Percentiles rank a stretch among this genome's conserved stretches.
Evolutionary conservation across 2,113 vertebrate genomes (phyloP).

Genomic region (Nestor notabilis): DNA sequence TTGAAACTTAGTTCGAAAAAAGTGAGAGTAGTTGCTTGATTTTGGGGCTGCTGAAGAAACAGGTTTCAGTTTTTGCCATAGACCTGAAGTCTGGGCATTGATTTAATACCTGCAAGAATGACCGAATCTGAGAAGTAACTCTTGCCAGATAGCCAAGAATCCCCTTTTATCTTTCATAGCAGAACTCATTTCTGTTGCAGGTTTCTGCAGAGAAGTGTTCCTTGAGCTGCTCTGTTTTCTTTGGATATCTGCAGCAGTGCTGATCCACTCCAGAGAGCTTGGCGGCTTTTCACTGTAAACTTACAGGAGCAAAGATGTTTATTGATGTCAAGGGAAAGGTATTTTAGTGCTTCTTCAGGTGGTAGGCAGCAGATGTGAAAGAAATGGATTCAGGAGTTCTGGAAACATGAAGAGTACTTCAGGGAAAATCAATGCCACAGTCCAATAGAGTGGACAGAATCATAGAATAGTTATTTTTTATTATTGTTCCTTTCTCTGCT

Average conservation of each 20-base stretch:
- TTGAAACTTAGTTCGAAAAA: background rate
- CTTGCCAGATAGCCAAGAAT: background rate
- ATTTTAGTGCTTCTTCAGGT: background rate
- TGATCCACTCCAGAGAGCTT: background rate
- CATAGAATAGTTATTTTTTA: background rate
- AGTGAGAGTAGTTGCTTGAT: background rate
- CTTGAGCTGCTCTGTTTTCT: background rate
- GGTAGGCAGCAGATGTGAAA: background rate
- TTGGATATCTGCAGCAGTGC: background rate
- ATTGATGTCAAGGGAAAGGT: background rate
- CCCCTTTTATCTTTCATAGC: background rate
- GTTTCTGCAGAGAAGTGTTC: background rate
- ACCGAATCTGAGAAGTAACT: background rate
- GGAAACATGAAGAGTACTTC: background rate
- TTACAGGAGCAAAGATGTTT: background rate
- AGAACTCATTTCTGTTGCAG: background rate
- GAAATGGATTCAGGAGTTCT: background rate
- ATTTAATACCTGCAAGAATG: background rate
- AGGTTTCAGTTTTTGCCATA: background rate
- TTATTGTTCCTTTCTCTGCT: background rate
- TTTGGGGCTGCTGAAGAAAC: background rate
- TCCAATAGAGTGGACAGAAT: background rate
- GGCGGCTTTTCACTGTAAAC: background rate
- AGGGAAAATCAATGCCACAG: background rate
- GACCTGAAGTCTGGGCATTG: background rate